phyloP scores from a whole-genome alignment of 2,888 invertebrate species.

The Poecilobothrus nobilitatus region DNA sequence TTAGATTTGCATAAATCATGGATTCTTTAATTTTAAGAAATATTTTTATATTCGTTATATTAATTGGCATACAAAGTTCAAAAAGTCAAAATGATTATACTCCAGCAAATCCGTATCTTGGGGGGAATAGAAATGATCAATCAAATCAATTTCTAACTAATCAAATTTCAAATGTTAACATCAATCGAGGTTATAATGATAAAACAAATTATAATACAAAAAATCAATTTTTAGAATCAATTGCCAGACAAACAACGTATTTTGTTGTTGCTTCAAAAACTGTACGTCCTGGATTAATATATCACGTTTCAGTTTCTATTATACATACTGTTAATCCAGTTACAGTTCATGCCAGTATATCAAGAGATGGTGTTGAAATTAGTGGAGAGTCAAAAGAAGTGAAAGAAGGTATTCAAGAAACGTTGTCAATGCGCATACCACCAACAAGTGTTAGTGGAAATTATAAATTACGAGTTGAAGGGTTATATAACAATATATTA shows the following conservation, averaged over 20 bases:
- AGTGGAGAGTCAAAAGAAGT: slow-evolving; percentile 73
- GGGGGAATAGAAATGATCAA: background rate
- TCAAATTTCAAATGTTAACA: background rate
- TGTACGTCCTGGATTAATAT: slow-evolving; percentile 85
- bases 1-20: background rate
- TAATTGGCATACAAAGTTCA: background rate
- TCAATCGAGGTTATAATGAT: slow-evolving; percentile 20
- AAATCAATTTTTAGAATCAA: slow-evolving; percentile 33
- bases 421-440: slow-evolving; percentile 84
- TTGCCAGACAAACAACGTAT: slow-evolving; percentile 54
- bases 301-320: slow-evolving; percentile 78
- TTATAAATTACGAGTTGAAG: slow-evolving; percentile 78
- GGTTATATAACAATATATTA: slow-evolving; percentile 55
- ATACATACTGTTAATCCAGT: slow-evolving; percentile 70
- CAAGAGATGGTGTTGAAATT: slow-evolving; percentile 82
- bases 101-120: background rate
- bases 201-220: slow-evolving; percentile 35
- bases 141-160: background rate
- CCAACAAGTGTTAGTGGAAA: slow-evolving; percentile 72
- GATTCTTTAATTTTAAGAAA: background rate
- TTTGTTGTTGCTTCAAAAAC: slow-evolving; percentile 86
- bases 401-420: slow-evolving; percentile 79
- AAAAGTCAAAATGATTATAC: background rate
- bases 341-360: slow-evolving; percentile 79
- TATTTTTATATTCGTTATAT: background rate